phyloP scores from a whole-genome alignment of 1,140 invertebrate genomes.

The Hesperophylax magnus region DNA sequence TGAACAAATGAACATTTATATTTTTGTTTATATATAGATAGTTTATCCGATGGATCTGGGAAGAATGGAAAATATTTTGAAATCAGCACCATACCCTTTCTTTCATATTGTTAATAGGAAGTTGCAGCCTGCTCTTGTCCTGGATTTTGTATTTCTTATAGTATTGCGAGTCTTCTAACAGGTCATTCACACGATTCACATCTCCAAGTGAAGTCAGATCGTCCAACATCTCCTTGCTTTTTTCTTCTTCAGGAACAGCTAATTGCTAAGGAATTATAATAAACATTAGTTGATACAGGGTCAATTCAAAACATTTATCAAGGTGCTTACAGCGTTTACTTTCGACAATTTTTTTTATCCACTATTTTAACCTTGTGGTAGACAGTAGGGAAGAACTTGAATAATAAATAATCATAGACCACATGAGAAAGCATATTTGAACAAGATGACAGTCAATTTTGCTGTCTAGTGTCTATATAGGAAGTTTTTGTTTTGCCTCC shows the following conservation, averaged over 20 bases:
- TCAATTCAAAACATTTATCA: no score
- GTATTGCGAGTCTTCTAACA: slow-evolving; percentile 13
- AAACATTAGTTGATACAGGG: no score
- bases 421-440: not conserved
- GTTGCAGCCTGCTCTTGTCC: not conserved
- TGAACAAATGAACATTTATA: no score
- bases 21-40: no score
- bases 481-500: no score
- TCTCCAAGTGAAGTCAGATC: slow-evolving; percentile 35
- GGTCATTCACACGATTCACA: slow-evolving; percentile 10
- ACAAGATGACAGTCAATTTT: not conserved
- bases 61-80: not conserved
- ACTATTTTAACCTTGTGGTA: no score
- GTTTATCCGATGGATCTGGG: no score
- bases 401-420: no score
- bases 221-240: slow-evolving; percentile 20
- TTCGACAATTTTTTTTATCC: no score
- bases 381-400: no score
- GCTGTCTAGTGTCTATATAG: no score
- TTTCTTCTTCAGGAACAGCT: slow-evolving; percentile 4
- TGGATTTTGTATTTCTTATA: slow-evolving; percentile 26
- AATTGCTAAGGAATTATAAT: slow-evolving; percentile 12
- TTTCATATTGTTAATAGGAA: slow-evolving; percentile 28
- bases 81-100: slow-evolving; percentile 18
- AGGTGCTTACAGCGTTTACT: no score